These are phyloP conservation scores for Ypsolopha scabrella DNA, from an alignment of 2,888 invertebrate species.

Conservation along the genomic window DNA sequence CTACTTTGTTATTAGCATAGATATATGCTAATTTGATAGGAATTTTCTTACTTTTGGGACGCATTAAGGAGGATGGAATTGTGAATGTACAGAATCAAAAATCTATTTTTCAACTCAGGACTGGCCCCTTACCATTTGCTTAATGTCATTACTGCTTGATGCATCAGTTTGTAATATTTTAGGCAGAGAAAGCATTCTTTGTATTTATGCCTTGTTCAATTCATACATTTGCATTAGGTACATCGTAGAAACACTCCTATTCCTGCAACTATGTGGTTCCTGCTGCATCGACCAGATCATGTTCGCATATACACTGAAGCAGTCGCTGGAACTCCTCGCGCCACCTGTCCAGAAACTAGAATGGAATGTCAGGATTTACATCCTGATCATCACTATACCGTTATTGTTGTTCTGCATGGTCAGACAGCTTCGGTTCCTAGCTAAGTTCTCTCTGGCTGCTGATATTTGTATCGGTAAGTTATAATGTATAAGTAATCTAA, in stretches of 20 bases:
- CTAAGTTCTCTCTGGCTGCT: constrained; percentile 35
- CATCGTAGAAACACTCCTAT: constrained; percentile 29
- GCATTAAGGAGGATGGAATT: no score
- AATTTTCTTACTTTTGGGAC: no score
- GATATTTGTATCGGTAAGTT: constrained; percentile 17
- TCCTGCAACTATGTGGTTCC: constrained; percentile 32
- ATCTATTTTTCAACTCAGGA: no score
- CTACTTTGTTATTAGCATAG: no score
- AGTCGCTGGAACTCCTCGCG: constrained; percentile 17
- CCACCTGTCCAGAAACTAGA: not conserved
- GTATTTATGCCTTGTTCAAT: no score
- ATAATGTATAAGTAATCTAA: not conserved
- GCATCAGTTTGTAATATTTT: no score
- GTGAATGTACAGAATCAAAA: no score
- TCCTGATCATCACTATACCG: constrained; percentile 25
- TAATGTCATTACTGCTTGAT: no score
- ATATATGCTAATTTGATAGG: no score
- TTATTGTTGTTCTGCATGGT: constrained; percentile 32
- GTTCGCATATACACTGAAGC: constrained; percentile 36
- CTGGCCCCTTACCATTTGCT: no score
- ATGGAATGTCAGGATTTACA: constrained; percentile 18
- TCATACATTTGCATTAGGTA: constrained; percentile 22
- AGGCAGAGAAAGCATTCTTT: no score
- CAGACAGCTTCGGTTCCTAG: constrained; percentile 36
- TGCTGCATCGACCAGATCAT: constrained; percentile 48